Conservation (phyloP, 2,113 vertebrate genomes). For the Passerina amoena region DNA sequence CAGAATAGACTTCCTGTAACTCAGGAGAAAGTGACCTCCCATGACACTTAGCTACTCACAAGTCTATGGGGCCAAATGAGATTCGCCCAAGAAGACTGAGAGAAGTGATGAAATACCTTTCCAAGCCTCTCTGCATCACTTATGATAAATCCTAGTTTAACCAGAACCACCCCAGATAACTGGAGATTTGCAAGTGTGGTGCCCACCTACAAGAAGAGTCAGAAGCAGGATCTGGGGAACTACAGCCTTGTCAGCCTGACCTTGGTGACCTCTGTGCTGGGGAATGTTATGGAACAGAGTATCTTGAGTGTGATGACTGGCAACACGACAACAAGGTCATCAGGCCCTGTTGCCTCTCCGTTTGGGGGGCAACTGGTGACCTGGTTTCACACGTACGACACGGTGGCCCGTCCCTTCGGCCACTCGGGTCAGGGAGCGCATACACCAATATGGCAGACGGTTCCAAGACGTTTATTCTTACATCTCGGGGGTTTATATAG, state of each 20-base stretch:
- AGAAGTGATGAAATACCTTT: background rate
- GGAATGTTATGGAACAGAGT: background rate
- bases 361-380: no score
- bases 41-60: background rate
- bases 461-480: no score
- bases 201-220: background rate
- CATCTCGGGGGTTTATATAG: no score
- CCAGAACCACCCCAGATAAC: background rate
- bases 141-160: background rate
- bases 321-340: background rate
- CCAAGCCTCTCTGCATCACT: background rate
- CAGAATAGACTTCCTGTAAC: background rate
- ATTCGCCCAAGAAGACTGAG: background rate
- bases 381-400: no score
- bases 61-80: background rate
- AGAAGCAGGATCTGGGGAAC: background rate
- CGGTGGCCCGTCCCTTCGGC: no score
- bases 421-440: no score
- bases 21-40: background rate
- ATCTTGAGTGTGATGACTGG: background rate
- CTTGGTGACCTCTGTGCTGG: background rate
- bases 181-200: background rate
- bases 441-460: no score
- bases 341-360: no score
- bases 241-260: background rate